phyloP scores from a whole-genome alignment of 1,140 invertebrate genomes.

The Camponotus vicinus region DNA sequence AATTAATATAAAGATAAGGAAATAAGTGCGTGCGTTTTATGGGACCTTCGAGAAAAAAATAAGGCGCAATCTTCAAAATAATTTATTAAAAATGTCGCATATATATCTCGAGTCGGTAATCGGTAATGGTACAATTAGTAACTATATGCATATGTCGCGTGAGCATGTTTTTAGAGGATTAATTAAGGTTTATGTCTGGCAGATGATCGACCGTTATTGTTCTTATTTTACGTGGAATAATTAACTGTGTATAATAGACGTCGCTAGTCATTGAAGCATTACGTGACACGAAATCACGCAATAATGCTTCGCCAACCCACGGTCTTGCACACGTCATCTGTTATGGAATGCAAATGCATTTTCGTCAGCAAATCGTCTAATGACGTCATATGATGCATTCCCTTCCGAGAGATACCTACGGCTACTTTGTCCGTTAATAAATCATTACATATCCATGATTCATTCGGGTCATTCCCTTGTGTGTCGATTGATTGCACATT shows the following conservation, averaged over 20 bases:
- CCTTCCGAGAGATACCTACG: neutral
- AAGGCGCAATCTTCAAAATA: conserved; percentile 82
- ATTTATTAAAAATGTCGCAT: conserved; percentile 85
- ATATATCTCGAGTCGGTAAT: conserved; percentile 82
- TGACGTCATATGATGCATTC: conserved; percentile 28
- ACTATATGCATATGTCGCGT: conserved; percentile 82
- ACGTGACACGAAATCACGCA: conserved; percentile 48
- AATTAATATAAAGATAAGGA: neutral
- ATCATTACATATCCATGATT: conserved; percentile 35
- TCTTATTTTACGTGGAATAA: conserved; percentile 57
- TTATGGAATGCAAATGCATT: conserved; percentile 23
- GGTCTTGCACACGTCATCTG: neutral
- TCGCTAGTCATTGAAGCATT: neutral
- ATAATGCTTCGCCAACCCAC: neutral
- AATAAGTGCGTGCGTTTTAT: neutral
- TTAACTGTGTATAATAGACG: conserved; percentile 35
- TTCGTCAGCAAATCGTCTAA: conserved; percentile 23
- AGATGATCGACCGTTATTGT: conserved; percentile 62
- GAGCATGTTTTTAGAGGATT: conserved; percentile 80
- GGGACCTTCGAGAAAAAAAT: conserved; percentile 50
- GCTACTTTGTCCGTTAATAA: conserved; percentile 15
- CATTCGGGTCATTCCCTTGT: conserved; percentile 25
- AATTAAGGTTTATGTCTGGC: conserved; percentile 59
- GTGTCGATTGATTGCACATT: neutral
- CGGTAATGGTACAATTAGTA: conserved; percentile 81